Conservation (phyloP, 37 sponge, comb jelly and placozoan genomes). For the Theonella swinhoei region DNA sequence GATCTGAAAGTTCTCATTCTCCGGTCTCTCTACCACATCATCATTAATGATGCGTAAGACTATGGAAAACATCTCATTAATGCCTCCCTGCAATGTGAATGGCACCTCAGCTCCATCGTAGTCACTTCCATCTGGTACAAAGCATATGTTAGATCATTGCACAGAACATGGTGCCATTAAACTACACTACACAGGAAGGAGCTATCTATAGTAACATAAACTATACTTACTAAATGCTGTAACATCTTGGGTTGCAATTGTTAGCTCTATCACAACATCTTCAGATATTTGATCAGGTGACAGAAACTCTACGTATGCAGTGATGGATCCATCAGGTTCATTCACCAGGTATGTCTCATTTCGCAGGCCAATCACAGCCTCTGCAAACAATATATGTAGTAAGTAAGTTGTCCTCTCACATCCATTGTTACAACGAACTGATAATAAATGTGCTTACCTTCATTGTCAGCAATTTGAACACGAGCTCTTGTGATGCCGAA, state of each 20-base stretch:
- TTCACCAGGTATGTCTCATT: background rate
- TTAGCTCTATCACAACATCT: background rate
- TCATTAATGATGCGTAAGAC: background rate
- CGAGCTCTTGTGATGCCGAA: background rate
- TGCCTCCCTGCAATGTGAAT: background rate
- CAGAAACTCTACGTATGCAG: background rate
- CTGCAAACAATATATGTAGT: background rate
- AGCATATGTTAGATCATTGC: too few species aligned
- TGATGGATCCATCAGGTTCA: background rate
- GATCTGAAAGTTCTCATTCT: background rate
- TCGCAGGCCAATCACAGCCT: background rate
- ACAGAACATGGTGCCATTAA: too few species aligned
- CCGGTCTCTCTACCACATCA: background rate
- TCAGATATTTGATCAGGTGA: background rate
- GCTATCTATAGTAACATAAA: too few species aligned
- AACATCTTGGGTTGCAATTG: background rate
- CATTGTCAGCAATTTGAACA: background rate
- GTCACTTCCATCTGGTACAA: background rate
- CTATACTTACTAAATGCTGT: background rate
- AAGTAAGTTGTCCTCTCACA: too few species aligned
- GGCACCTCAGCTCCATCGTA: background rate
- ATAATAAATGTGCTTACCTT: background rate
- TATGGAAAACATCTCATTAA: background rate
- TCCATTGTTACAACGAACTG: too few species aligned
- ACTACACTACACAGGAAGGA: too few species aligned